Evolutionary conservation across 1,140 invertebrate genomes (phyloP), one percentile per base, ranked within the genome.

Genomic region (Scaptomyza graminum): DNA sequence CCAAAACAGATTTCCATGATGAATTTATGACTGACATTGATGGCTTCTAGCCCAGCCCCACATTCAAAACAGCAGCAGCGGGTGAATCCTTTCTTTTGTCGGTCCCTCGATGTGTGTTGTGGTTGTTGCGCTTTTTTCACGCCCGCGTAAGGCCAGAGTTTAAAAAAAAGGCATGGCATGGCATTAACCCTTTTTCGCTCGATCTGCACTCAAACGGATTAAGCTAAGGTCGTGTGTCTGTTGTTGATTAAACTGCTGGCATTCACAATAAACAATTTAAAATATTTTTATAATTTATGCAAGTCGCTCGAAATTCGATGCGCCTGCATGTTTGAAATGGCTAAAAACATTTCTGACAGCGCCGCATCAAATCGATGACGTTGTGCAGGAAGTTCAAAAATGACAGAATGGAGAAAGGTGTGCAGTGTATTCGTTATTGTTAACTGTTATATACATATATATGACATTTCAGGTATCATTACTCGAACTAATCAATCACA

Each of bases 11-110:
- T 88, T 88, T 89, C 76, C 85, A 70, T 88, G 84, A 88, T 88
- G 85, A 89, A 88, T 89, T 88, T 88, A 88, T 89, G 84, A 77
- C 80, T 84, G 84, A 84, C 84, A 88, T 88, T 88, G 83, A 88
- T 88, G 84, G 79, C 25, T 13, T 15, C 8, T 46, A 59, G 7
- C 73, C 59, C 37, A 56, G 74, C 57, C 81, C 81, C 7, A 34
- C 31, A 34, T 84, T 87, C 64, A 78, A 60, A 71, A 60, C 81
- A 85, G 60, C 68, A 75, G 51, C 49, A 49, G 43, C 67, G 73
- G 49, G 69, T 18, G 47, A 16, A 56, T 69, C 65, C 39, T 44
- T 72, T 49, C 34, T 8, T 34, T 22, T 9, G 28, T 41, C 25
- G 13, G 37, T 15, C 11, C 11, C 50, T 18, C 12, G 16, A 61